These are phyloP conservation scores for Sigmodon hispidus DNA, from an alignment of 2,113 vertebrate genomes.

Conservation along the genomic window DNA sequence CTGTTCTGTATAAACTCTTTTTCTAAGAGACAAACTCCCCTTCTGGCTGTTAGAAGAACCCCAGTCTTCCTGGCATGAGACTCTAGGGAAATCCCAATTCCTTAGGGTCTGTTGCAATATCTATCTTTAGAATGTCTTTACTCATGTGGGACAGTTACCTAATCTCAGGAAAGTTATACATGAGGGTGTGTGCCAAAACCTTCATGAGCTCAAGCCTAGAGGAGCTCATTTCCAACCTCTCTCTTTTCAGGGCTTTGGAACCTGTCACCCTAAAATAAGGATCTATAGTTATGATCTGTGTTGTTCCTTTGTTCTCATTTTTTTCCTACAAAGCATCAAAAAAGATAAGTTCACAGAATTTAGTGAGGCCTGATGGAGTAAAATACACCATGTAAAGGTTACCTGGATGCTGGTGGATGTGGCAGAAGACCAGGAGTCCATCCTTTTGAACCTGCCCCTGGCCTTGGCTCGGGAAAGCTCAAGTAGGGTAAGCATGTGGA, in stretches of 20 bases:
- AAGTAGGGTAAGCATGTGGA: not conserved
- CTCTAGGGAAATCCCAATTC: not conserved
- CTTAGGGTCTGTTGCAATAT: not conserved
- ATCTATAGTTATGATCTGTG: not conserved
- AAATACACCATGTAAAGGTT: not conserved
- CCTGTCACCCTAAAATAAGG: not conserved
- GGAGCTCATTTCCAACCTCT: not conserved
- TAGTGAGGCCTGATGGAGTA: not conserved
- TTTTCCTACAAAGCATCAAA: not conserved
- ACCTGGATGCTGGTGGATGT: not conserved
- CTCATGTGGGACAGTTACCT: not conserved
- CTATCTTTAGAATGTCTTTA: not conserved
- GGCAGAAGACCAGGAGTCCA: fast-evolving
- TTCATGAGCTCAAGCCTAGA: not conserved
- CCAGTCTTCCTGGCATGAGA: not conserved
- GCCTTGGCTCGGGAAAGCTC: not conserved
- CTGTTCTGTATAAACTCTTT: not conserved
- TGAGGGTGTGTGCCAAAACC: not conserved
- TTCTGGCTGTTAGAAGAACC: not conserved
- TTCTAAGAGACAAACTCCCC: not conserved
- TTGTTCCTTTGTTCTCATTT: conserved; percentile 19
- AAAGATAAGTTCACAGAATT: not conserved
- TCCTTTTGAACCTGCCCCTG: not conserved
- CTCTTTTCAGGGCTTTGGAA: not conserved
- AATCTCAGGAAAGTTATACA: not conserved